phyloP scores from a whole-genome alignment of 2,797 vertebrate species.

The Trachurus trachurus region DNA sequence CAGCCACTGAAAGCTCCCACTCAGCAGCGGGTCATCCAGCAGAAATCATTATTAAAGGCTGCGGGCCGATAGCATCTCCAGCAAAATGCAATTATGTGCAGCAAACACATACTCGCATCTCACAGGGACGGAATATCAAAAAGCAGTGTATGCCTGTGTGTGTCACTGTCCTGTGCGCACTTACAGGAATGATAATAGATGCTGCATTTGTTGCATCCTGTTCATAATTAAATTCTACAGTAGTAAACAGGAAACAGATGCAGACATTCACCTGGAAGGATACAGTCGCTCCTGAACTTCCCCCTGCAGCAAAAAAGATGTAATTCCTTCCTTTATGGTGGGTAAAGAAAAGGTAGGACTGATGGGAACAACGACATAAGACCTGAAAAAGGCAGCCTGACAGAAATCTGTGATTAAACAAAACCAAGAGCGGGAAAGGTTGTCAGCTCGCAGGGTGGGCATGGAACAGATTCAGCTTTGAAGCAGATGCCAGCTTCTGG shows the following conservation, averaged over 20 bases:
- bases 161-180: neutral
- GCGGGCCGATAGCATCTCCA: conserved; percentile 55
- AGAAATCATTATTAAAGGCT: conserved; percentile 71
- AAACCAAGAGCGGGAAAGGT: conserved; percentile 13
- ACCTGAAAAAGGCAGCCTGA: conserved; percentile 4
- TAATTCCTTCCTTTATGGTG: neutral
- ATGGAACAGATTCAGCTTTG: conserved; percentile 50
- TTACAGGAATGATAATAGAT: conserved; percentile 12
- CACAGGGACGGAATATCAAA: conserved; percentile 13
- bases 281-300: neutral
- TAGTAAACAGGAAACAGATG: neutral
- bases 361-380: neutral
- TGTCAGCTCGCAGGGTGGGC: conserved; percentile 39
- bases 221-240: neutral
- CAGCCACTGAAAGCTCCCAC: conserved; percentile 74
- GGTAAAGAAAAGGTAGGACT: conserved; percentile 7
- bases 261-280: neutral
- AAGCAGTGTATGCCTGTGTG: conserved; percentile 15
- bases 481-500: conserved; percentile 46
- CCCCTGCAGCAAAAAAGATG: neutral
- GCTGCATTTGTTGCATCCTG: neutral
- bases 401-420: conserved; percentile 33
- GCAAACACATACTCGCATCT: conserved; percentile 50
- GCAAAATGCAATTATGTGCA: conserved; percentile 62
- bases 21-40: conserved; percentile 72